phyloP scores from a whole-genome alignment of 92 coral and sea anemone genomes.

The Epizoanthus stellaris region DNA sequence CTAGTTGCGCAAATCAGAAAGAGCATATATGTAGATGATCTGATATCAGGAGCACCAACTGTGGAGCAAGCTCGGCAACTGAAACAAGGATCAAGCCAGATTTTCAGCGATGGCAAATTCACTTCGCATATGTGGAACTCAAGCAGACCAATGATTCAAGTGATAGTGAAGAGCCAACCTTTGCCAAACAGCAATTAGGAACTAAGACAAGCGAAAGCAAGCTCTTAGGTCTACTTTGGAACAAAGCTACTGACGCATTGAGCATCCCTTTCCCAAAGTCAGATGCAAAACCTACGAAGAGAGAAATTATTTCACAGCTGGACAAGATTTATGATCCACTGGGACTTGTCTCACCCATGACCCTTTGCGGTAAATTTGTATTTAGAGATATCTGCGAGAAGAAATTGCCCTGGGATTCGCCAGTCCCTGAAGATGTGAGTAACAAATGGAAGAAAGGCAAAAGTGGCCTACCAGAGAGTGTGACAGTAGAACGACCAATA shows the following conservation, averaged over 20 bases:
- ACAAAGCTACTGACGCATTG: not conserved
- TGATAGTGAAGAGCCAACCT: conserved; percentile 17
- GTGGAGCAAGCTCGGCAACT: conserved; percentile 26
- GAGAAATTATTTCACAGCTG: not conserved
- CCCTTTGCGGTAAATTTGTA: conserved; percentile 8
- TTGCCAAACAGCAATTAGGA: conserved; percentile 43
- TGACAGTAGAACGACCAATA: conserved; percentile 5
- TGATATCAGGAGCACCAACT: conserved; percentile 34
- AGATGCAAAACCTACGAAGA: too few species aligned
- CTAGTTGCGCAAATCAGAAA: conserved; percentile 23
- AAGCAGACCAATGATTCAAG: not conserved
- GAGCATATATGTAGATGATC: conserved; percentile 32
- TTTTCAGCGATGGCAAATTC: conserved; percentile 47
- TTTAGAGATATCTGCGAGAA: conserved; percentile 18
- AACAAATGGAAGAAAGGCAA: conserved; percentile 41
- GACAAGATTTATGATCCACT: not conserved
- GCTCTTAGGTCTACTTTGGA: conserved; percentile 23
- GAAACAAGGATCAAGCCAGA: conserved; percentile 31
- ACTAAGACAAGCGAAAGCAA: conserved; percentile 37
- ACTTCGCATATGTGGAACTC: conserved; percentile 35
- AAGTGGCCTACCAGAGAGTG: conserved; percentile 7
- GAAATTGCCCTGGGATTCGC: conserved; percentile 47
- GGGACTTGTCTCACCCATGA: conserved; percentile 41
- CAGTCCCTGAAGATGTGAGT: conserved; percentile 22
- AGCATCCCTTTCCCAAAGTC: not conserved